Evolutionary conservation across 2,888 invertebrate genomes (phyloP).

Genomic region (Gisinianus flammeolus): DNA sequence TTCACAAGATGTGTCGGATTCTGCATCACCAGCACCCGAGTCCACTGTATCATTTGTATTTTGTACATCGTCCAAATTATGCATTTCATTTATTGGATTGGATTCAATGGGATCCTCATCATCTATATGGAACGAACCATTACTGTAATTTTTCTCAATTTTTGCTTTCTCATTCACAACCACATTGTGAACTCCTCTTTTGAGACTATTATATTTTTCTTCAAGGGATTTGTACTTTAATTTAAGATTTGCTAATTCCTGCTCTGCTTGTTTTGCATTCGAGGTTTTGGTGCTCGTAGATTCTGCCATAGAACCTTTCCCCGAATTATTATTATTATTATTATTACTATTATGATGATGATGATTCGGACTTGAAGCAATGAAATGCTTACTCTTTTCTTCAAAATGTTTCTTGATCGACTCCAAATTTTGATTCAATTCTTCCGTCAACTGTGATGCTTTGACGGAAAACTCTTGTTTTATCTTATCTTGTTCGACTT

Average conservation of each 20-base stretch:
- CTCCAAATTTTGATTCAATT: conserved; percentile 25
- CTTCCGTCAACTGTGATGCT: conserved; percentile 22
- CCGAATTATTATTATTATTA: no score
- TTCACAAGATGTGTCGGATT: conserved; percentile 40
- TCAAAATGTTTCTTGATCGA: conserved; percentile 15
- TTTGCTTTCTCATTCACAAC: conserved; percentile 4
- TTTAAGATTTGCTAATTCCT: conserved; percentile 63
- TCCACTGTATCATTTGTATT: conserved; percentile 22
- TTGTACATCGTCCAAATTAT: background rate
- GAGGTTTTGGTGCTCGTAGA: background rate
- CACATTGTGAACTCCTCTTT: conserved; percentile 67
- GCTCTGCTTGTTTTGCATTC: conserved; percentile 29
- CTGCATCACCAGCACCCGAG: conserved; percentile 28
- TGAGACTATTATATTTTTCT: conserved; percentile 79
- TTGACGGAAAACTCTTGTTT: conserved; percentile 36
- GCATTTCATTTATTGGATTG: background rate
- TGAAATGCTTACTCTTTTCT: conserved; percentile 15
- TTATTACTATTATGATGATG: background rate
- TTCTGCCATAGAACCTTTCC: background rate
- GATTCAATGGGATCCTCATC: background rate
- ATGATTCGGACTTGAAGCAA: background rate
- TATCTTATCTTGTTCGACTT: conserved; percentile 43
- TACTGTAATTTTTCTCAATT: background rate
- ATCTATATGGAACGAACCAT: background rate
- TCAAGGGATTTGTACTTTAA: conserved; percentile 81